These are phyloP conservation scores for Ephydatia muelleri DNA, from an alignment of 37 sponge, comb jelly and placozoan species.

Conservation along the genomic window DNA sequence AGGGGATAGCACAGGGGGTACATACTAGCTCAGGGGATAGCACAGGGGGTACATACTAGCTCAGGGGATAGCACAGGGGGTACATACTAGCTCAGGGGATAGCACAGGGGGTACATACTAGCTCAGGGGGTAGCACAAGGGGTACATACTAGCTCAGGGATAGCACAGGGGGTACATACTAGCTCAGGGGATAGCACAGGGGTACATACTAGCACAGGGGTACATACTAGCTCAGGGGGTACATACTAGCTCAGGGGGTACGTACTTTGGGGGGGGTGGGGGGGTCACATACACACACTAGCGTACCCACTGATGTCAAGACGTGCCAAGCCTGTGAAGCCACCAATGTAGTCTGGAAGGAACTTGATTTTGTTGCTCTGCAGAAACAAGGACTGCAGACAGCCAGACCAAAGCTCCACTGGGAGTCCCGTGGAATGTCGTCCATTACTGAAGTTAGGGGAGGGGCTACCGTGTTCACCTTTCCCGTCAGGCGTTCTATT, in stretches of 20 bases:
- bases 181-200: too few species aligned
- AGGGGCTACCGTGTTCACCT: neutral
- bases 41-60: too few species aligned
- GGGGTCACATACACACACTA: neutral
- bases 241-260: neutral
- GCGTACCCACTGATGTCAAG: slow-evolving; percentile 79
- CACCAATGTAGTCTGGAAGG: slow-evolving; percentile 81
- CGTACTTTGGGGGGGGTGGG: too few species aligned
- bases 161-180: too few species aligned
- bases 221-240: neutral
- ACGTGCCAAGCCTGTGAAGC: slow-evolving; percentile 48
- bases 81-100: too few species aligned
- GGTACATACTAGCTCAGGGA: too few species aligned
- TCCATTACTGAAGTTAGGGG: slow-evolving; percentile 3
- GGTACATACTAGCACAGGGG: too few species aligned
- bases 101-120: too few species aligned
- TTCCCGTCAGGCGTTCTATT: neutral
- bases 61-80: too few species aligned
- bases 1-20: too few species aligned
- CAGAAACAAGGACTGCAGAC: slow-evolving; percentile 73
- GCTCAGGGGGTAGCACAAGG: too few species aligned
- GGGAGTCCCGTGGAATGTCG: slow-evolving; percentile 65
- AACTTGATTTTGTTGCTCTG: slow-evolving; percentile 71
- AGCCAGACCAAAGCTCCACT: slow-evolving; percentile 61
- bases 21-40: too few species aligned